A percentile compares a stretch with the other conserved stretches of the same genome.
phyloP scores from a whole-genome alignment of 2,888 invertebrate genomes.

The Chymomyza fuscimana region DNA sequence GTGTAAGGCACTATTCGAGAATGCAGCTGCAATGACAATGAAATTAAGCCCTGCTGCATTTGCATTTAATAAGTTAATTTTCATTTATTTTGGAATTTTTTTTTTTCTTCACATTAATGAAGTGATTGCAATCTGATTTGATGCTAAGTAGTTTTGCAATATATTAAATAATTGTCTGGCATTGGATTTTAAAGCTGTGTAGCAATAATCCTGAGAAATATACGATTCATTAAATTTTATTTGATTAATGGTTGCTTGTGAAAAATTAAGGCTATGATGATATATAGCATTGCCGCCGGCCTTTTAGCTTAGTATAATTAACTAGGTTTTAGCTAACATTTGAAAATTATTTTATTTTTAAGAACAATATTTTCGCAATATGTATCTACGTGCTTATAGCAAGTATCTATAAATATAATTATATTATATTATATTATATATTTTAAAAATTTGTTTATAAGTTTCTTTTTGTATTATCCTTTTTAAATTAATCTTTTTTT shows the following conservation, averaged over 20 bases:
- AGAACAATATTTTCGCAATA: neutral
- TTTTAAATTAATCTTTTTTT: no score
- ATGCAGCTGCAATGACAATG: constrained; percentile 2
- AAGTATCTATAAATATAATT: no score
- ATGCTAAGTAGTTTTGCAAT: neutral
- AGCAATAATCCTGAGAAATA: neutral
- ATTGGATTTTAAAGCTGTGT: neutral
- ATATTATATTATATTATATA: no score
- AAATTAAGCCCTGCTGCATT: constrained; percentile 24
- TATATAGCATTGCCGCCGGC: neutral
- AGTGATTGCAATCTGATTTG: constrained; percentile 12
- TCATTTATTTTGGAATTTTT: constrained; percentile 3
- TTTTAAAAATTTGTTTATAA: no score
- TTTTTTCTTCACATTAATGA: constrained; percentile 4
- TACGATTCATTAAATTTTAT: neutral
- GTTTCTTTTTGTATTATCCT: no score
- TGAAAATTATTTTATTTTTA: neutral
- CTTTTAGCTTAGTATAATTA: neutral
- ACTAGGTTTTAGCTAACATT: neutral
- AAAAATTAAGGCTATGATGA: neutral
- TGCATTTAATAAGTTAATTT: constrained; percentile 55
- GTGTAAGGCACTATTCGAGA: neutral
- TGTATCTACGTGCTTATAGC: no score
- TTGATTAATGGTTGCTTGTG: neutral
- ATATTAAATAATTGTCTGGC: neutral